Percentiles rank a stretch among this genome's conserved stretches.
phyloP scores from a whole-genome alignment of 2,797 vertebrate genomes.

The Danio albolineatus region DNA sequence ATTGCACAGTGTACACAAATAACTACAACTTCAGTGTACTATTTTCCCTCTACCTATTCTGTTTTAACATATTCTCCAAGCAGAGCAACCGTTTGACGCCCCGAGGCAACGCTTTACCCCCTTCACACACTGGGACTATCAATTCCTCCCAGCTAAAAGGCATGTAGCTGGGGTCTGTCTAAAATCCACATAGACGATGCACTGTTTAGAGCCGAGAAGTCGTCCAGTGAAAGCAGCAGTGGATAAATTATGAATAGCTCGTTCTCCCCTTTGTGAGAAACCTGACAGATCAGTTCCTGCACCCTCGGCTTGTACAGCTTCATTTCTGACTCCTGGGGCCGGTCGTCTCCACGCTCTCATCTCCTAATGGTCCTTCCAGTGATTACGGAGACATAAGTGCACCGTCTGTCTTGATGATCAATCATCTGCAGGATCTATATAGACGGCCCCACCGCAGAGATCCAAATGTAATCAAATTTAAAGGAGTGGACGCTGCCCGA shows the following conservation, averaged over 20 bases:
- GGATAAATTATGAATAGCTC: slow-evolving; percentile 67
- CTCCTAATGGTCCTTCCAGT: slow-evolving; percentile 56
- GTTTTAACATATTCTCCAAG: slow-evolving; percentile 15
- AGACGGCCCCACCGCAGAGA: slow-evolving; percentile 29
- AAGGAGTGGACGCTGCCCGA: slow-evolving; percentile 7
- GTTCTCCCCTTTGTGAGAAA: slow-evolving; percentile 55
- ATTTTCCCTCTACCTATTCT: background rate
- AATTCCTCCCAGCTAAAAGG: slow-evolving; percentile 29
- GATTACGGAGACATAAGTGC: slow-evolving; percentile 58
- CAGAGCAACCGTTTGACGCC: slow-evolving; percentile 33
- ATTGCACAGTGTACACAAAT: background rate
- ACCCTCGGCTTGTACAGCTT: slow-evolving; percentile 66
- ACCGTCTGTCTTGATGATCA: slow-evolving; percentile 47
- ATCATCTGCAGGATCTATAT: slow-evolving; percentile 52
- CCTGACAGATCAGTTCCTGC: slow-evolving; percentile 67
- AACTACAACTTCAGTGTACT: background rate
- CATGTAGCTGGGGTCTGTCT: background rate
- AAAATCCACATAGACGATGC: slow-evolving; percentile 8
- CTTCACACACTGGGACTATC: slow-evolving; percentile 35
- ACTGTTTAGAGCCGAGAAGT: slow-evolving; percentile 1
- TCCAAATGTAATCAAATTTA: slow-evolving; percentile 54
- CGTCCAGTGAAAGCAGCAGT: slow-evolving; percentile 13
- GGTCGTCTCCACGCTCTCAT: slow-evolving; percentile 67
- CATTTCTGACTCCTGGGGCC: slow-evolving; percentile 57
- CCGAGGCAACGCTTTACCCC: slow-evolving; percentile 35